A percentile compares a stretch with the other conserved stretches of the same genome.
phyloP scores from a whole-genome alignment of 2,113 vertebrate species.

The Danio rerio region GRCz12tu NC_133191.1:38204501-38205000 shows the following conservation, averaged over 20 bases:
- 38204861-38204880: too few species aligned
- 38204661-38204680: too few species aligned
- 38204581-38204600: background rate
- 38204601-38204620: background rate
- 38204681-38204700: background rate
- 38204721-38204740: conserved; percentile 4
- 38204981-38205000: too few species aligned
- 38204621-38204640: background rate
- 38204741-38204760: background rate
- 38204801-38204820: background rate
- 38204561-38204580: background rate
- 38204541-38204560: background rate
- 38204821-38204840: too few species aligned
- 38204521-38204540: background rate
- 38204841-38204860: background rate
- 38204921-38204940: too few species aligned
- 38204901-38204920: too few species aligned
- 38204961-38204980: too few species aligned
- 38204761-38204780: conserved; percentile 1
- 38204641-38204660: too few species aligned
- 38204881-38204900: too few species aligned
- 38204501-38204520: too few species aligned
- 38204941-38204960: too few species aligned
- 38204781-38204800: background rate
- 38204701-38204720: background rate